Evolutionary conservation across 1,140 invertebrate species (phyloP).

Genomic region (Temnothorax curvispinosus): DNA sequence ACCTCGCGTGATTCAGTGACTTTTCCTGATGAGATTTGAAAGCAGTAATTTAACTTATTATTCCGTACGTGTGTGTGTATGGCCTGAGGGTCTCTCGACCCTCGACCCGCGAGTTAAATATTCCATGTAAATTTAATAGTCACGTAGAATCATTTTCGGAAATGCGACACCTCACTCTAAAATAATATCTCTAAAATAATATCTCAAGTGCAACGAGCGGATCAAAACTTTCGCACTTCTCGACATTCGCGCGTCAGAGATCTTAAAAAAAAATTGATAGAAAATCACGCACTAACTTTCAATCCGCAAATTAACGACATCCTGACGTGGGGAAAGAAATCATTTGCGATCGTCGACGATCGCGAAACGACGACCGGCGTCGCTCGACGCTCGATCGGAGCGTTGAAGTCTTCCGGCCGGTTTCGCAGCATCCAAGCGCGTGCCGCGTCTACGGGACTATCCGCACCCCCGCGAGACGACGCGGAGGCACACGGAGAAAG

Average conservation of each 20-base stretch:
- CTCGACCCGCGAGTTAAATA: neutral
- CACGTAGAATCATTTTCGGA: neutral
- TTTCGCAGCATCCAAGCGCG: conserved; percentile 42
- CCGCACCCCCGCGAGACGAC: conserved; percentile 14
- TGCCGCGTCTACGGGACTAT: conserved; percentile 2
- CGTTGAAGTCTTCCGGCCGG: conserved; percentile 55
- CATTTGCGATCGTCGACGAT: neutral
- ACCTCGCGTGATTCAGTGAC: neutral
- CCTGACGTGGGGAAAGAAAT: neutral
- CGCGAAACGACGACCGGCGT: neutral
- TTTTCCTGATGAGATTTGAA: neutral
- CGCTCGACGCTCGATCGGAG: conserved; percentile 18
- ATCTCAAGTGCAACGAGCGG: neutral
- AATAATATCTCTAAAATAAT: neutral
- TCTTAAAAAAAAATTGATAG: neutral
- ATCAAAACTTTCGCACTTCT: neutral
- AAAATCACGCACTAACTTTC: neutral
- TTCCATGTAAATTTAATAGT: neutral
- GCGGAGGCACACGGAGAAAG: neutral
- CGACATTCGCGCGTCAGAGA: neutral
- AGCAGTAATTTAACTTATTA: neutral
- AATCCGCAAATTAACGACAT: neutral
- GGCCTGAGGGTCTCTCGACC: neutral
- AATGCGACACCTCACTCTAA: no score
- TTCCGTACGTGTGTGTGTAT: neutral